Base-by-base conservation (phyloP, 2,888 invertebrate species). In the Dynastes grantii region DNA sequence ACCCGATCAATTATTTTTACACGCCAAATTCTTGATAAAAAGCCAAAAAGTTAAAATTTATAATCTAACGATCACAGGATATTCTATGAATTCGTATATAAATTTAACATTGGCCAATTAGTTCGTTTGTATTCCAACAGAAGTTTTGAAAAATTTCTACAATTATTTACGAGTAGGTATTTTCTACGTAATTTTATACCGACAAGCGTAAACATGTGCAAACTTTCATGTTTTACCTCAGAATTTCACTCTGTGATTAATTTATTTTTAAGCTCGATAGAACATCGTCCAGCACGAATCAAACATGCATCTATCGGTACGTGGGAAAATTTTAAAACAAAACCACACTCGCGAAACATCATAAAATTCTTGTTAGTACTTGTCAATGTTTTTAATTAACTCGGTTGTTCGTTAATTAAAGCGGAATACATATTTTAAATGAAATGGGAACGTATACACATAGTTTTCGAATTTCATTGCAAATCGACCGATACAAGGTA, bases 1-100 rank as follows among this genome's bases (percentile, higher is more conserved):
- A 58, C 55, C 9, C 27, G 37, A 71, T 58, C 71, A 71, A 71
- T 58, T 71, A 71, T 71, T 71, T 71, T 58, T 71, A 71, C 49
- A 58, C 71, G n/a, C 11, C n/a, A 9, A 58, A 58, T 58, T 71
- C 58, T 71, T 71, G 71, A 71, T 55, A 40, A 3, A 6, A 55
- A 37, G 55, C 71, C 71, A 71, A 71, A 71, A 71, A 37, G 16
- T 71, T 32, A 40, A 71, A 22, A 49, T 22, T 58, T 16, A 71
- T 58, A 58, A 58, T 40, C 55, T 37, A 22, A 16, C 55, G 16
- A 71, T 58, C 37, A 58, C 55, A 58, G 22, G 37, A 45, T 70
- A 51, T 55, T 70, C 53, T 55, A 8, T 55, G 27, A 16, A 55
- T 71, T 37, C 32, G 9, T 71, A 22, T 58, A 8, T 2, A 32